Percentiles rank a stretch among this genome's conserved stretches.
phyloP scores from a whole-genome alignment of 64 coral and sea anemone species.

The Stichodactyla mertensii region DNA sequence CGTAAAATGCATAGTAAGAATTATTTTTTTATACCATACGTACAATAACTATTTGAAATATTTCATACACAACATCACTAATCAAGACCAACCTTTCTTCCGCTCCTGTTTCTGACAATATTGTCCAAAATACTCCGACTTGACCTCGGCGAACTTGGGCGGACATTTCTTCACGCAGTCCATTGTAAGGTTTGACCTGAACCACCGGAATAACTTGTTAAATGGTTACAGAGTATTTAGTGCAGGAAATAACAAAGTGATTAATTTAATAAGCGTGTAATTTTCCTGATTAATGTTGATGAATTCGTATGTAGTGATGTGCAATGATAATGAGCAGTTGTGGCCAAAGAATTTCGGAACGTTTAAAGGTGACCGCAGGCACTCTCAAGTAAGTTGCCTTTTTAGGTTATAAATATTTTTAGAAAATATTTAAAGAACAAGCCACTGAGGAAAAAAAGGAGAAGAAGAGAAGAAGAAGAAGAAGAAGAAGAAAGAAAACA shows the following conservation, averaged over 20 bases:
- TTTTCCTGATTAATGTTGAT: background rate
- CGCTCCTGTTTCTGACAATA: background rate
- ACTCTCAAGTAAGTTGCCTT: too few species aligned
- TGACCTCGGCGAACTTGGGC: background rate
- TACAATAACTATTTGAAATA: too few species aligned
- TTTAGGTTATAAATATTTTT: too few species aligned
- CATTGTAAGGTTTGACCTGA: conserved; percentile 10
- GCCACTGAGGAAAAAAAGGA: background rate
- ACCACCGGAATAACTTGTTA: background rate
- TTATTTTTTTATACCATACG: too few species aligned
- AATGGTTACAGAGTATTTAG: background rate
- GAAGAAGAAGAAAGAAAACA: background rate
- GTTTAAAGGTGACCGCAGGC: too few species aligned
- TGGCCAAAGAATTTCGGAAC: background rate
- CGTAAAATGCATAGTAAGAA: too few species aligned
- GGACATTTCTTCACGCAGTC: conserved; percentile 1
- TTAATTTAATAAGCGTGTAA: background rate
- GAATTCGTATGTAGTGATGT: background rate
- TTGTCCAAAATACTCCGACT: conserved; percentile 15
- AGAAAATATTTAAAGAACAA: background rate
- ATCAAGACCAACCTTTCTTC: background rate
- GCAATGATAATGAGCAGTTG: background rate
- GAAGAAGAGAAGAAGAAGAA: background rate
- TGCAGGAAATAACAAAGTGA: background rate
- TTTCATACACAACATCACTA: background rate